Base-by-base conservation (phyloP, 1,140 invertebrate species). In the Rhagoletis zephyria region DNA sequence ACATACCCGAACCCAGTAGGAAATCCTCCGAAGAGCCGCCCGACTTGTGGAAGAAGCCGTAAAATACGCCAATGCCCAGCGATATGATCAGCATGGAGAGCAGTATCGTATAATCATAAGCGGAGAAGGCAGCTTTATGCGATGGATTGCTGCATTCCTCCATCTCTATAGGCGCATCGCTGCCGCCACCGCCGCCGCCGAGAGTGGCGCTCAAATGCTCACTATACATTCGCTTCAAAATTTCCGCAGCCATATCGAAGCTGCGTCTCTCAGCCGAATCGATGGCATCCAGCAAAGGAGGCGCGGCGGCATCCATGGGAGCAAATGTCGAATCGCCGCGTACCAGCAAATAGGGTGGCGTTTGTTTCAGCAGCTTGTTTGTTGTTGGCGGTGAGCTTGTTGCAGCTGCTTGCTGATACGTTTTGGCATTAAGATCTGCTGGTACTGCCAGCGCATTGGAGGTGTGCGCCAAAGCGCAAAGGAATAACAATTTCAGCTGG, bases 21-120 rank as follows among this genome's bases (percentile, higher is more conserved):
- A 97, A 97, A 88, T 97, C 96, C 45, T 92, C 88, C 0, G 92
- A 92, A 16, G 92, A 93, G 59, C 90, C 89, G 85, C 90, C 91
- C 40, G 95, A 93, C 88, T 95, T 95, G 88, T 96, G 95, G 87
- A 95, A 95, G 88, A 95, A 96, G 1, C 96, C 96, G 90, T 97
- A 97, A 91, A 96, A 97, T 1, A 97, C 93, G 0, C 97, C 97
- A 67, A 92, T 97, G 45, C 95, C 94, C 87, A 96, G 94, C 0
- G 96, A 97, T 0, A 96, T 93, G 1, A 95, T 85, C 40, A 97
- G 90, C 95, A 97, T 96, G 4, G 93, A 90, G 1, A 92, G 93
- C 30, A 97, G 91, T 1, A 97, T 94, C 3, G 93, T 88, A 89
- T 96, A 97, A 91, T 97, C 96, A 45, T 90, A 92, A 4, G 88